These are phyloP conservation scores for Halcyon malimbica DNA, from an alignment of 2,113 vertebrate species.

Conservation along the genomic window DNA sequence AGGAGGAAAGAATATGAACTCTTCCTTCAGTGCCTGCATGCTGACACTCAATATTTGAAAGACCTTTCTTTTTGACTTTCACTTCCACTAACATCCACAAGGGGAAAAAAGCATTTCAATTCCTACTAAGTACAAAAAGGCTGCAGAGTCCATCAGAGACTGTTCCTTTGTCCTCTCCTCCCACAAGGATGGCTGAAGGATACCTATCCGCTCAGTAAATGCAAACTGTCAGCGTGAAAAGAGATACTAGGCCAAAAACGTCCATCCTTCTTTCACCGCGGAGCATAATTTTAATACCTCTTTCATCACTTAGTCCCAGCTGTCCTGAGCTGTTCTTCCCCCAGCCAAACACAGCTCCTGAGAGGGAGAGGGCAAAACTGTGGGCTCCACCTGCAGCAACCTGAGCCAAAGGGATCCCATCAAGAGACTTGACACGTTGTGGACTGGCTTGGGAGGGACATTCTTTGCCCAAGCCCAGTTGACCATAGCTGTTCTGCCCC, in stretches of 20 bases:
- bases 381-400: conserved; percentile 91
- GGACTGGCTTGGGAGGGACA: conserved; percentile 81
- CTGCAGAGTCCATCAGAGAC: background rate
- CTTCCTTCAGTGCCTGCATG: background rate
- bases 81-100: background rate
- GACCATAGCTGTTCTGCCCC: conserved; percentile 90
- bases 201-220: background rate
- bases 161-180: background rate
- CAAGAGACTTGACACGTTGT: conserved; percentile 86
- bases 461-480: conserved; percentile 88
- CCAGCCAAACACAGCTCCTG: conserved; percentile 93
- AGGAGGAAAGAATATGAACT: background rate
- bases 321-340: conserved; percentile 92
- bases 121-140: background rate
- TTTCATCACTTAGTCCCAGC: conserved; percentile 89
- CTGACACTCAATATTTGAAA: background rate
- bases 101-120: background rate
- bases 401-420: conserved; percentile 90
- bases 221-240: background rate
- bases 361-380: conserved; percentile 92
- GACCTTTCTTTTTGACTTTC: background rate
- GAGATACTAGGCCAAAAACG: background rate
- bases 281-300: conserved; percentile 34
- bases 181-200: background rate
- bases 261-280: background rate